phyloP scores from a whole-genome alignment of 1,140 invertebrate species.

The Halesus radiatus region DNA sequence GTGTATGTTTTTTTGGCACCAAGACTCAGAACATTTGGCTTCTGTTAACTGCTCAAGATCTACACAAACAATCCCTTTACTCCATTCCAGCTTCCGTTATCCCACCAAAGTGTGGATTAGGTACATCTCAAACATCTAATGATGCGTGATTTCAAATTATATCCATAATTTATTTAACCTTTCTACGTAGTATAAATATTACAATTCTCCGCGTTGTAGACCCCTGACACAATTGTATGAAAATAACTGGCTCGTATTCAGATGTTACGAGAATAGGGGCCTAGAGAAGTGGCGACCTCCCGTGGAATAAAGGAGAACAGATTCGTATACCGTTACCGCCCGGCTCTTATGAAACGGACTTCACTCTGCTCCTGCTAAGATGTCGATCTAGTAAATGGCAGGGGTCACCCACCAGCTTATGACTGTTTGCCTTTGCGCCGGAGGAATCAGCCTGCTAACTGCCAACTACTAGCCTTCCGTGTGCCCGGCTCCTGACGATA shows the following conservation, averaged over 20 bases:
- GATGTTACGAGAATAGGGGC: constrained; percentile 32
- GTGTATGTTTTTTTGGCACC: no score
- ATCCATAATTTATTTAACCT: constrained; percentile 15
- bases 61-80: background rate
- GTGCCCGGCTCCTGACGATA: no score
- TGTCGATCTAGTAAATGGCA: constrained; percentile 35
- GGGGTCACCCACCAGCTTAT: constrained; percentile 14
- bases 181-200: no score
- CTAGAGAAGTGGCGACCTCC: constrained; percentile 16
- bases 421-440: no score
- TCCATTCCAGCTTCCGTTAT: background rate
- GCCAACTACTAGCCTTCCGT: no score
- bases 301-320: constrained; percentile 15
- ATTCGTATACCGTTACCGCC: constrained; percentile 29
- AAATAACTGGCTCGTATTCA: constrained; percentile 39
- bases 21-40: no score
- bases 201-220: constrained; percentile 2
- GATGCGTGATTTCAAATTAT: constrained; percentile 6
- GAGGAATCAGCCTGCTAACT: no score
- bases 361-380: background rate
- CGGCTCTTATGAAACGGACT: no score
- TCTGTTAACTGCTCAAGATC: no score
- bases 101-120: background rate
- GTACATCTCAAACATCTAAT: background rate
- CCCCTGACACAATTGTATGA: constrained; percentile 33